These are phyloP conservation scores for Bolinopsis microptera DNA, from an alignment of 37 sponge, comb jelly and placozoan species.

Conservation along the genomic window DNA sequence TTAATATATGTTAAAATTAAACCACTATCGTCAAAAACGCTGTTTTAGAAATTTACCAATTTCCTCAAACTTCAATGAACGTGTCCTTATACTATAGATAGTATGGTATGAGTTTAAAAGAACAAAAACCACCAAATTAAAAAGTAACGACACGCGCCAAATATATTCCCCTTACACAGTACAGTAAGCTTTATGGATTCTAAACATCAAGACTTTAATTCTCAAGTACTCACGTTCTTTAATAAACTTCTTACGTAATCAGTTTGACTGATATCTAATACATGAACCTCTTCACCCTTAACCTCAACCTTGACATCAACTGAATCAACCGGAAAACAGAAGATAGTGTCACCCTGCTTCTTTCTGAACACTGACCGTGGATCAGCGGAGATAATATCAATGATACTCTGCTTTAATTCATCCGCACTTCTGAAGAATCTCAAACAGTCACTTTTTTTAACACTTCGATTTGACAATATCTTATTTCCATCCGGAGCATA, in stretches of 20 bases:
- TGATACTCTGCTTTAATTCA: slow-evolving; percentile 10
- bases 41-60: no score
- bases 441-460: background rate
- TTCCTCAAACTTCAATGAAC: no score
- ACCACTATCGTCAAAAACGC: no score
- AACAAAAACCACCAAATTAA: no score
- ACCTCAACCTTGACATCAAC: slow-evolving; percentile 52
- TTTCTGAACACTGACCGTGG: slow-evolving; percentile 2
- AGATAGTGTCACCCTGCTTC: slow-evolving; percentile 21
- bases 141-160: no score
- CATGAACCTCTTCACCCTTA: background rate
- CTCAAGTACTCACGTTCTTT: background rate
- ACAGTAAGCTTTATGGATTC: no score
- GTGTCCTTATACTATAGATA: no score
- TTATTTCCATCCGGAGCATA: background rate
- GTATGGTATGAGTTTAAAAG: no score
- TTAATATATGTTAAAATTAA: no score
- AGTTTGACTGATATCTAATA: background rate
- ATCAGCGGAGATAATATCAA: slow-evolving; percentile 3
- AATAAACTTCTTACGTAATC: background rate
- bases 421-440: background rate
- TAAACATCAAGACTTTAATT: no score
- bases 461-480: background rate
- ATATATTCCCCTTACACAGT: no score
- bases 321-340: slow-evolving; percentile 29